Conservation (phyloP, 1,140 invertebrate species). For the Bombus pyrosoma region DNA sequence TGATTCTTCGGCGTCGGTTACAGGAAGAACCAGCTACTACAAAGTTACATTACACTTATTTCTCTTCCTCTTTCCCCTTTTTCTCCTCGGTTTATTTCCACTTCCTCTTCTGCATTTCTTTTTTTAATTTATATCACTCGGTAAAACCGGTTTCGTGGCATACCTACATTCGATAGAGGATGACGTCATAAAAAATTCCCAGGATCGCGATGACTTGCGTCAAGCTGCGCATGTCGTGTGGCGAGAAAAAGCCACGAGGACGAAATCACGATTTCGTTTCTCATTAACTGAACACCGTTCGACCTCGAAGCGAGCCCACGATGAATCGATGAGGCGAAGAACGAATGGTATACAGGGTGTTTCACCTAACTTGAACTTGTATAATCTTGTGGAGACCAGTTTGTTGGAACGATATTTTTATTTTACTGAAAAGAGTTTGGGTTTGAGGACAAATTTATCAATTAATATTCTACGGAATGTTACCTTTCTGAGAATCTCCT, state of each 20-base stretch:
- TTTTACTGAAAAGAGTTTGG: no score
- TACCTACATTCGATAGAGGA: background rate
- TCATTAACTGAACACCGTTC: conserved; percentile 32
- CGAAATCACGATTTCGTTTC: conserved; percentile 37
- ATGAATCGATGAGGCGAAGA: no score
- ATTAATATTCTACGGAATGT: background rate
- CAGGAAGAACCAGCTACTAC: background rate
- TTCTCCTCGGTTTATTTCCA: background rate
- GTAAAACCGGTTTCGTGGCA: conserved; percentile 5
- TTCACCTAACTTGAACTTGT: no score
- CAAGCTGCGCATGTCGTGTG: background rate
- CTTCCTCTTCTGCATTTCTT: no score
- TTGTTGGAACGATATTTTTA: no score
- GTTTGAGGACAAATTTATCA: background rate
- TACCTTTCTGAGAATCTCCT: background rate
- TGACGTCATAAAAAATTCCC: conserved; percentile 40
- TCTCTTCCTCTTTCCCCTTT: no score
- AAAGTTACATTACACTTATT: background rate
- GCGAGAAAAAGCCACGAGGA: conserved; percentile 1
- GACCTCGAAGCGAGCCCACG: background rate
- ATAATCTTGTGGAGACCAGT: no score
- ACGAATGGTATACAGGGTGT: no score
- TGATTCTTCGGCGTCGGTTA: background rate
- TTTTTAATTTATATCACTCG: background rate
- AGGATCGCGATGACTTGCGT: conserved; percentile 1